Evolutionary conservation across 1,140 invertebrate species (phyloP), one percentile per base, ranked within the genome.

Genomic region (Sminthurides bifidus): DNA sequence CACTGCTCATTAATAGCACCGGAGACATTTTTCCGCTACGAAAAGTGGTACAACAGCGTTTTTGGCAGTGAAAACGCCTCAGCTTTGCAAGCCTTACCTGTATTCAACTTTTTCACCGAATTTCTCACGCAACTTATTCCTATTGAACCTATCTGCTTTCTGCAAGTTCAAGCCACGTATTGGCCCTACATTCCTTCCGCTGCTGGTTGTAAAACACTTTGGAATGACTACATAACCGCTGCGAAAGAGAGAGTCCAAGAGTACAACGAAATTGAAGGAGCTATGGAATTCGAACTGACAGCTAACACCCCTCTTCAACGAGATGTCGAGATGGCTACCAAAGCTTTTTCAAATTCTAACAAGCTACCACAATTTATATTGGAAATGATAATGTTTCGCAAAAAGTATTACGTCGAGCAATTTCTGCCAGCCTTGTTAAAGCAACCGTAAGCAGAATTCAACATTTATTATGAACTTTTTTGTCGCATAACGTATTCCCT

Each of bases 1-100:
- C 59, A 64, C 31, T 64, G 46, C 30, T 64, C 44, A 15, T 45
- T 64, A 15, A 43, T 64, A 38, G 48, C 62, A 10, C 56, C 62
- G 21, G 8, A 38, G 5, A 35, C 27, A 8, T 64, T 64, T 51
- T 23, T 37, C 3, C 52, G 58, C 15, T 64, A 64, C 38, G 56
- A 61, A 51, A 59, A 56, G 29, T 64, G 62, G 62, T 64, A 58
- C 35, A 50, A 52, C n/a, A 30, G 51, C 30, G 44, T 46, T 30
- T 60, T 64, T 44, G 40, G 51, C 21, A 56, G 52, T 48, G 56
- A 58, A 8, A 31, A 46, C 19, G 29, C 44, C 30, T 59, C 56
- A 26, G 49, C 55, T 27, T 40, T 52, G 26, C 60, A 44, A 27
- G 33, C 37, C 15, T 44, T 19, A 24, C 35, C 53, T 29, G 31